Conservation (phyloP, 2,797 vertebrate genomes). For the Acrossocheilus wenchowensis region DNA sequence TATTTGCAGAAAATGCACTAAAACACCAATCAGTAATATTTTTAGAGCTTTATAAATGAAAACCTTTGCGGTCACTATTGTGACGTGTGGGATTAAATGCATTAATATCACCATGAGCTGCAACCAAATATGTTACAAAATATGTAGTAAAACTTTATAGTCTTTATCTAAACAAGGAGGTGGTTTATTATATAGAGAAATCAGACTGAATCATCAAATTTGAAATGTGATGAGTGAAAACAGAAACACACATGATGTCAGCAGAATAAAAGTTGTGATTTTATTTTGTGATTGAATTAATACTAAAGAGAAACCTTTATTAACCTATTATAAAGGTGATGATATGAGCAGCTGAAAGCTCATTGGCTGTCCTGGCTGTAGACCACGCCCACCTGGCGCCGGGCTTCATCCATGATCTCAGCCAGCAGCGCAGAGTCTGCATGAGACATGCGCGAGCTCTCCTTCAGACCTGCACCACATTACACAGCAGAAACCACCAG, state of each 20-base stretch:
- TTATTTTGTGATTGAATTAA: not conserved
- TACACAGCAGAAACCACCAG: too few relatives aligned
- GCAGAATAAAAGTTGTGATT: not conserved
- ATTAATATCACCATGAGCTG: not conserved
- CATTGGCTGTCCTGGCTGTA: constrained; percentile 76
- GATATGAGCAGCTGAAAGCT: constrained; percentile 18
- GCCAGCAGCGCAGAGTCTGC: constrained; percentile 75
- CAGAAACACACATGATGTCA: not conserved
- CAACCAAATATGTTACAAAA: not conserved
- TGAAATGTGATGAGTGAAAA: not conserved
- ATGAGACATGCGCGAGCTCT: constrained; percentile 77
- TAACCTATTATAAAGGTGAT: not conserved
- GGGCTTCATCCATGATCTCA: constrained; percentile 77
- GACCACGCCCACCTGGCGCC: constrained; percentile 76
- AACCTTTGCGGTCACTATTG: too few relatives aligned
- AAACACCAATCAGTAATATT: too few relatives aligned
- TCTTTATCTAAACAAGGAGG: not conserved
- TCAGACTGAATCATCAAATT: not conserved
- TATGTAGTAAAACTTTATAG: too few relatives aligned
- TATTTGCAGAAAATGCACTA: too few relatives aligned
- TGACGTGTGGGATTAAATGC: too few relatives aligned
- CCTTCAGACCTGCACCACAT: constrained; percentile 63
- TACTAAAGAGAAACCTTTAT: not conserved
- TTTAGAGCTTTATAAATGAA: too few relatives aligned
- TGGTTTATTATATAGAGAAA: not conserved